Base-by-base conservation (phyloP, 2,113 vertebrate species). In the Oxyruncus cristatus region DNA sequence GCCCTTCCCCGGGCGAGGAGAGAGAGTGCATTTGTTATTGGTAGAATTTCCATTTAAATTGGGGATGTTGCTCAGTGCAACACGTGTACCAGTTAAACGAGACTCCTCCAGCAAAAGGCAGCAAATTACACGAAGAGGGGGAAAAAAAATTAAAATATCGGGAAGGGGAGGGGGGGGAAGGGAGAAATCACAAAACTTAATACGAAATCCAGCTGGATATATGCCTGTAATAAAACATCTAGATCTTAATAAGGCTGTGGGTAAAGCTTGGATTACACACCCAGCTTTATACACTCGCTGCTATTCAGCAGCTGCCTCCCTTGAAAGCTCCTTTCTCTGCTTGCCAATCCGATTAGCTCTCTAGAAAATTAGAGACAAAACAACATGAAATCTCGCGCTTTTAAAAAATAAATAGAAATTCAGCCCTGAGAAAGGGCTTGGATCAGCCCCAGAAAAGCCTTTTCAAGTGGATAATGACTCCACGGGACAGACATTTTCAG, bases 21-120 rank as follows among this genome's bases (percentile, higher is more conserved):
- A 86, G 73, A 83, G 11, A 80, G 66, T 11, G 32, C 49, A 63
- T 96, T 92, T 91, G 90, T 92, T 95, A 79, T 35, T 58, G 93
- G 63, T 11, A 63, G 88, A 82, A 97, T 97, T 97, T 93, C 93
- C 94, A 95, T 96, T 96, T 94, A 94, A 96, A 95, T 95, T 44
- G 95, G 88, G 88, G 77, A 66, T 70, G 92, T 28, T 92, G 58
- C 94, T 91, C 73, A 30, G 80, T 13, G 73, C 89, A 85, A 91
- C 93, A 87, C 33, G n/a, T 84, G 86, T 85, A 56, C 42, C 76
- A 15, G 67, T 73, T 92, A 77, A 68, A 91, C 1, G 47, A 76
- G 89, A 55, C 50, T 75, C 85, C 28, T 58, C 78, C 67, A 53
- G 82, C 39, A 35, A 96, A 92, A 79, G 20, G 35, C 42, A 65